Percentiles rank a stretch among this genome's conserved stretches.
These are phyloP conservation scores for Scyliorhinus canicula DNA, from an alignment of 2,797 vertebrate species.

Conservation along the genomic window DNA sequence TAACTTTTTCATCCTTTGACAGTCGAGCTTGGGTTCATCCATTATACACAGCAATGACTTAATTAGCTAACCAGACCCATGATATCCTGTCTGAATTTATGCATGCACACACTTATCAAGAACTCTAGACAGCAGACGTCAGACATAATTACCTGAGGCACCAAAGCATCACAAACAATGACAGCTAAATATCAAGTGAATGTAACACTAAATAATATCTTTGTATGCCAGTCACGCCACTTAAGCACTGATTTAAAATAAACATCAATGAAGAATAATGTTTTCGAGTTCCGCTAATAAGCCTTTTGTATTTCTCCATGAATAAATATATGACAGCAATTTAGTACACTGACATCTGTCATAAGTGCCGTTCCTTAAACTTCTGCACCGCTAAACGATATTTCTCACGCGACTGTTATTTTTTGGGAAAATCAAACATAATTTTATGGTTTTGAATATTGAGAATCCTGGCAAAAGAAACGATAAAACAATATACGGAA, in stretches of 20 bases:
- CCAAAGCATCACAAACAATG: conserved; percentile 38
- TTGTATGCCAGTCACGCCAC: conserved; percentile 38
- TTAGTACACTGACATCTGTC: conserved; percentile 33
- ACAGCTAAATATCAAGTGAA: conserved; percentile 34
- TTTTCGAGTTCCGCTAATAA: conserved; percentile 36
- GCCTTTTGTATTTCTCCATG: conserved; percentile 35
- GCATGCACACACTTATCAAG: conserved; percentile 38
- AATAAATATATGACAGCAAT: conserved; percentile 36
- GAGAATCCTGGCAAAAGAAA: not conserved
- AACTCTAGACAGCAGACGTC: conserved; percentile 39
- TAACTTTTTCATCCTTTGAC: conserved; percentile 39
- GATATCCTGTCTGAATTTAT: conserved; percentile 38
- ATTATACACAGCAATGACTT: conserved; percentile 38
- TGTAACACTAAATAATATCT: conserved; percentile 39
- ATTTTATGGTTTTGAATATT: not conserved
- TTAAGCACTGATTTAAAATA: conserved; percentile 38
- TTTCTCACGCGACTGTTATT: not conserved
- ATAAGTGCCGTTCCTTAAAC: conserved; percentile 7
- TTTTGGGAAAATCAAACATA: not conserved
- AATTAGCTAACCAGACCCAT: conserved; percentile 39
- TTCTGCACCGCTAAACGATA: not conserved
- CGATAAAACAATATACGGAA: not conserved
- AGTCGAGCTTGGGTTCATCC: conserved; percentile 36
- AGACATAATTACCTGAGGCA: conserved; percentile 38
- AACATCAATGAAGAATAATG: conserved; percentile 39